Percentiles rank a stretch among this genome's conserved stretches.
Evolutionary conservation across 1,140 invertebrate genomes (phyloP).

Genomic region (Musca domestica): DNA sequence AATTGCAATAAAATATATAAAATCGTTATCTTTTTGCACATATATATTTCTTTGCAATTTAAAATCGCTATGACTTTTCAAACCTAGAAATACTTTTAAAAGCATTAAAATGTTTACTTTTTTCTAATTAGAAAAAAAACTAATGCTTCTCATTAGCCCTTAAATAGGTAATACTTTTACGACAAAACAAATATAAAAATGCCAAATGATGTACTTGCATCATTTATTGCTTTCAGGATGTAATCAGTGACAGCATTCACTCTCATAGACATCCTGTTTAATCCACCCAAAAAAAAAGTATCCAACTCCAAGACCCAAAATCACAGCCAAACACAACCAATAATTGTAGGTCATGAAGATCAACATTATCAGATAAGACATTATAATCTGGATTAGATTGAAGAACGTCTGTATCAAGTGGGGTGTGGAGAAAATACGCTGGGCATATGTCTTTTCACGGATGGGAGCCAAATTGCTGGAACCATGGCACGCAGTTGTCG

Average conservation of each 20-base stretch:
- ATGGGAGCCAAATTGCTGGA: not conserved
- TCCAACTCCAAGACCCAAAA: slow-evolving; percentile 81
- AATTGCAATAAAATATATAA: no score
- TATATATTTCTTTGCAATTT: no score
- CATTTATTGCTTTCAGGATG: no score
- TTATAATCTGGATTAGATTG: slow-evolving; percentile 83
- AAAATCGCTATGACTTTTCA: no score
- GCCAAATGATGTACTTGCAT: no score
- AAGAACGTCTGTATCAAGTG: slow-evolving; percentile 83
- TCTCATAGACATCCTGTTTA: slow-evolving; percentile 66
- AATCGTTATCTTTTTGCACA: no score
- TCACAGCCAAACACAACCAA: slow-evolving; percentile 85
- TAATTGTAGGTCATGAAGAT: slow-evolving; percentile 98
- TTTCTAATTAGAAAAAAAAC: no score
- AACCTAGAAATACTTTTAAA: no score
- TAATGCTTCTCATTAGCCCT: no score
- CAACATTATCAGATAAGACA: slow-evolving; percentile 93
- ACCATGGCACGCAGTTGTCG: not conserved
- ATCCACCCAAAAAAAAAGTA: slow-evolving; percentile 92
- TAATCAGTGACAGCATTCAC: slow-evolving; percentile 79
- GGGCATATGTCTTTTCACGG: slow-evolving; percentile 33
- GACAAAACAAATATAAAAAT: no score
- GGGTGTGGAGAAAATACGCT: slow-evolving; percentile 33
- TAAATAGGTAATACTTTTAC: no score
- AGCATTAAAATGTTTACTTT: no score